Percentiles rank a stretch among this genome's conserved stretches.
These are phyloP conservation scores for Arremon aurantiirostris DNA, from an alignment of 2,797 vertebrate species.

Conservation along the genomic window DNA sequence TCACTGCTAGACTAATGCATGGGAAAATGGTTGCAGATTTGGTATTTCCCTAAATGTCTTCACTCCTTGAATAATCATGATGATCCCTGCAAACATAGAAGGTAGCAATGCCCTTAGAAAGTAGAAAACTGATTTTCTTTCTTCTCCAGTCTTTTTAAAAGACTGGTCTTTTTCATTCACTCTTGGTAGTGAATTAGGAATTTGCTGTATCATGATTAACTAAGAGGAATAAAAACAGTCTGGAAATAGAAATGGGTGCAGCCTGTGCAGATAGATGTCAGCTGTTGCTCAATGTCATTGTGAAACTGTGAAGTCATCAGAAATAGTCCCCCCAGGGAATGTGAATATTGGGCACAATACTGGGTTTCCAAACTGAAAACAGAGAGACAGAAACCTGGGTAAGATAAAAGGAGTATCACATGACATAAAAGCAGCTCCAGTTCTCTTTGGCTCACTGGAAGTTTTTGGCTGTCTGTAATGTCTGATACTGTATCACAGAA, in stretches of 20 bases:
- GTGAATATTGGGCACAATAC: background rate
- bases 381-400: background rate
- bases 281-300: slow-evolving; percentile 17
- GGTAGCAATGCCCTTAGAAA: background rate
- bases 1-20: background rate
- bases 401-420: background rate
- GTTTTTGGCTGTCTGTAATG: background rate
- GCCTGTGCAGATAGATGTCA: background rate
- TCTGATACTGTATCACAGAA: background rate
- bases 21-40: background rate
- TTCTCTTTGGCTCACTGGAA: background rate
- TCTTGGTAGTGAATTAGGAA: background rate
- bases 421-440: background rate
- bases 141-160: background rate
- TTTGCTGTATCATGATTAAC: slow-evolving; percentile 48
- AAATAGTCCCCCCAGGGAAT: background rate
- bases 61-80: background rate
- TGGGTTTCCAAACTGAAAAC: background rate
- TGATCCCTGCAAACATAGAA: background rate
- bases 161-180: background rate
- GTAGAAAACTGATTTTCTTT: background rate
- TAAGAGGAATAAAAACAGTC: background rate
- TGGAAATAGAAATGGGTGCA: slow-evolving; percentile 22
- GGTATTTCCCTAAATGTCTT: background rate
- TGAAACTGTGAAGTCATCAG: slow-evolving; percentile 34